Evolutionary conservation across 2,888 invertebrate genomes (phyloP), one percentile per base, ranked within the genome.

Genomic region (Eilema depressum): DNA sequence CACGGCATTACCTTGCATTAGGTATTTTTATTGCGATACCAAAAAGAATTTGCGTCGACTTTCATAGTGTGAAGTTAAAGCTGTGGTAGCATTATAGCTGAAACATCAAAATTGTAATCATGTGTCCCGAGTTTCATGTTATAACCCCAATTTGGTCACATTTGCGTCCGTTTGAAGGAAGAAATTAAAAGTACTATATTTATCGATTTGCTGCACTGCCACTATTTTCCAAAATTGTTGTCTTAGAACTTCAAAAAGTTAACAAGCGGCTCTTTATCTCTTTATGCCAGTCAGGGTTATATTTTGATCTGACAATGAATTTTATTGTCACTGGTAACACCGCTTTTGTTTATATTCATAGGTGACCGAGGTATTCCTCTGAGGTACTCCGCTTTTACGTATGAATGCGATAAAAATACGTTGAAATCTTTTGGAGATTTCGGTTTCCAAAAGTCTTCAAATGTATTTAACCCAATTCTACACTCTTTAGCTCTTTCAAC

Each of bases 1-100:
- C 92, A 92, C 92, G 92, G 81, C 88, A 93, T 87, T 88, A 88
- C 85, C 78, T 84, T 78, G 84, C 86, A 85, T 85, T 83, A 80
- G 76, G 76, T 85, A 82, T 84, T 85, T 86, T 86, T 85, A 83
- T 80, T 82, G 75, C 73, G 76, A 75, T 81, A 84, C 79, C 81
- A 81, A 79, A 78, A 79, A 70, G 68, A 75, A 76, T 81, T 83
- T 82, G 73, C 75, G 60, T 73, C 65, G 68, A 65, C 68, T 70
- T 79, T 76, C 74, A 71, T 67, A 69, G 71, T 75, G 75, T 78
- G 73, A 68, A 73, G 75, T 76, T 78, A 77, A 78, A 81, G 69
- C 66, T 26, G 10, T 53, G n/a, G 14, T 56, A n/a, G 28, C 3
- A 47, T 30, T 30, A 30, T 65, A 65, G 28, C 53, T 63, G n/a